Evolutionary conservation across 2,888 invertebrate species (phyloP).

Genomic region (Diplolepis rosae): DNA sequence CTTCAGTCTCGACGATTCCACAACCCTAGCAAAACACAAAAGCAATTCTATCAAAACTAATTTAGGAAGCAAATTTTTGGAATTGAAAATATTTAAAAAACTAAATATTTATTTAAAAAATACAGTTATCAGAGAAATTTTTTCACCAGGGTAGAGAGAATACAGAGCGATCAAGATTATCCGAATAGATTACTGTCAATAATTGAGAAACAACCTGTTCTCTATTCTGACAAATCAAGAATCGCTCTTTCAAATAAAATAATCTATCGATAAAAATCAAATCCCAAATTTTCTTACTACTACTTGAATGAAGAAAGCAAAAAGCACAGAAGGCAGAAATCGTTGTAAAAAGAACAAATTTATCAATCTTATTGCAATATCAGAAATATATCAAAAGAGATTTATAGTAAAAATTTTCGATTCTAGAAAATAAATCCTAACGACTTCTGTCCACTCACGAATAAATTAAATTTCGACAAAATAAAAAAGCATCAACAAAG

Average conservation of each 20-base stretch:
- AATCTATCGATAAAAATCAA: too few relatives aligned
- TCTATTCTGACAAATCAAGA: neutral
- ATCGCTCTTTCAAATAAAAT: neutral
- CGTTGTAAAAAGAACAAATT: neutral
- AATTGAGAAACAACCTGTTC: neutral
- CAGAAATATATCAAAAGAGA: neutral
- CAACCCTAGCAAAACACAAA: neutral
- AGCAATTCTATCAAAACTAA: neutral
- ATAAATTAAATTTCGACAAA: constrained; percentile 43
- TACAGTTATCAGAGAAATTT: neutral
- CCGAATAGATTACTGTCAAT: neutral
- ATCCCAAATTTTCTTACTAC: neutral
- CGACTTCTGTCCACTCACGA: neutral
- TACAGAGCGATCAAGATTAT: neutral
- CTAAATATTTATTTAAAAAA: neutral
- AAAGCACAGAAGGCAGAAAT: neutral
- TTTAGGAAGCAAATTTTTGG: neutral
- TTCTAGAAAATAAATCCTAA: neutral
- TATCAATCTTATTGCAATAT: neutral
- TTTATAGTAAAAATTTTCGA: too few relatives aligned
- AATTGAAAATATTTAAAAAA: neutral
- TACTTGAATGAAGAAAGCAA: neutral
- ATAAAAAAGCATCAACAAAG: constrained; percentile 67
- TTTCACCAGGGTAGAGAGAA: constrained; percentile 14
- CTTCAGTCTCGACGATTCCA: neutral